phyloP scores from a whole-genome alignment of 2,888 invertebrate genomes.

The Lasius fuliginosus region DNA sequence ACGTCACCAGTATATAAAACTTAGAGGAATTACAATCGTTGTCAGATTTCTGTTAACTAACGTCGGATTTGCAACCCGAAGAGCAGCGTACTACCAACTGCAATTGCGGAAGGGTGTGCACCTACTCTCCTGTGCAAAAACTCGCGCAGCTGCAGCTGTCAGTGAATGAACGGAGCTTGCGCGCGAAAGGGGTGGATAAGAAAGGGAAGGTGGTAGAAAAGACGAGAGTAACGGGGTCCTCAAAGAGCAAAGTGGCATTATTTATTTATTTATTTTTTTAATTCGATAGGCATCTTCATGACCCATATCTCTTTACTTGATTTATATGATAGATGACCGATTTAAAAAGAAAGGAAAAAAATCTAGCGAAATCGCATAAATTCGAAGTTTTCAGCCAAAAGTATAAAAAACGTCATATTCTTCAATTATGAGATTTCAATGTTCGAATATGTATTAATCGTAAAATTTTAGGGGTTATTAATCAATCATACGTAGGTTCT shows the following conservation, averaged over 20 bases:
- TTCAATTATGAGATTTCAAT: background rate
- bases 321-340: background rate
- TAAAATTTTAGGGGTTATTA: background rate
- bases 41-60: conserved; percentile 2
- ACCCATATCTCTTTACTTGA: conserved; percentile 47
- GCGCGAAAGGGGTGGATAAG: conserved; percentile 32
- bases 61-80: conserved; percentile 2
- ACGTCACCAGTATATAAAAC: background rate
- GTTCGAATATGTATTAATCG: background rate
- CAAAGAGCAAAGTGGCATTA: conserved; percentile 56
- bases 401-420: background rate
- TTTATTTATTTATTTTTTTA: conserved; percentile 45
- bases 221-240: conserved; percentile 55
- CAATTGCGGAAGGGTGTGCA: conserved; percentile 75
- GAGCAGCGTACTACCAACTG: conserved; percentile 67
- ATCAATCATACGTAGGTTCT: background rate
- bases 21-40: conserved; percentile 14
- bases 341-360: background rate
- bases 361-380: background rate
- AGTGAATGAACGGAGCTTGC: conserved; percentile 33
- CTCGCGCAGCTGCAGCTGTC: conserved; percentile 78
- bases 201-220: conserved; percentile 30
- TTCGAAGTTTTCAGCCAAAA: background rate
- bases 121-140: conserved; percentile 68
- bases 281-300: conserved; percentile 46